phyloP scores from a whole-genome alignment of 2,113 vertebrate species.

The Aphyosemion australe region DNA sequence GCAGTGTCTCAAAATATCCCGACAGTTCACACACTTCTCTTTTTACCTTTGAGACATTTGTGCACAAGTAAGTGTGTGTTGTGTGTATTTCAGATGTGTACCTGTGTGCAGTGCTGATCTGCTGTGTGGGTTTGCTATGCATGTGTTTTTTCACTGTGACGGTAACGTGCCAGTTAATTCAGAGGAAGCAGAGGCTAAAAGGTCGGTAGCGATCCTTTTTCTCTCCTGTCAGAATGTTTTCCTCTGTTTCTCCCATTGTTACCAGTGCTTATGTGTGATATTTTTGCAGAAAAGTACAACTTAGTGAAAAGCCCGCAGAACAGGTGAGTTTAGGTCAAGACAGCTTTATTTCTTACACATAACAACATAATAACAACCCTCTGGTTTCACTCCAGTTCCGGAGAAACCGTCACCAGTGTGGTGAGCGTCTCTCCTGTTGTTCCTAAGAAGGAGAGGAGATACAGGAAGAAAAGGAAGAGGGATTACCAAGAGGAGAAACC shows the following conservation, averaged over 20 bases:
- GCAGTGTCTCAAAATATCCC: constrained; percentile 42
- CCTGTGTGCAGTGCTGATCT: constrained; percentile 88
- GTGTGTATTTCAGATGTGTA: constrained; percentile 87
- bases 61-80: constrained; percentile 2
- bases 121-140: constrained; percentile 90
- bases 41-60: constrained; percentile 13
- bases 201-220: constrained; percentile 73
- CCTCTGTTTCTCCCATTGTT: accelerated
- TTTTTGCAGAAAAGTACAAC: constrained; percentile 85
- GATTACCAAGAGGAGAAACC: constrained; percentile 80
- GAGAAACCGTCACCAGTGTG: constrained; percentile 89
- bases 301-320: constrained; percentile 92
- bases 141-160: constrained; percentile 90
- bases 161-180: constrained; percentile 88
- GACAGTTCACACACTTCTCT: not conserved
- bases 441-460: constrained; percentile 86
- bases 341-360: too few relatives aligned
- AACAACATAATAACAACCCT: not conserved
- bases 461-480: constrained; percentile 77
- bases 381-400: constrained; percentile 79
- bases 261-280: not conserved
- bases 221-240: not conserved
- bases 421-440: constrained; percentile 85
- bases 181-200: constrained; percentile 86
- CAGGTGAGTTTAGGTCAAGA: constrained; percentile 80